Percentiles rank a stretch among this genome's conserved stretches.
Evolutionary conservation across 2,113 vertebrate species (phyloP).

Genomic region (Athene noctua): DNA sequence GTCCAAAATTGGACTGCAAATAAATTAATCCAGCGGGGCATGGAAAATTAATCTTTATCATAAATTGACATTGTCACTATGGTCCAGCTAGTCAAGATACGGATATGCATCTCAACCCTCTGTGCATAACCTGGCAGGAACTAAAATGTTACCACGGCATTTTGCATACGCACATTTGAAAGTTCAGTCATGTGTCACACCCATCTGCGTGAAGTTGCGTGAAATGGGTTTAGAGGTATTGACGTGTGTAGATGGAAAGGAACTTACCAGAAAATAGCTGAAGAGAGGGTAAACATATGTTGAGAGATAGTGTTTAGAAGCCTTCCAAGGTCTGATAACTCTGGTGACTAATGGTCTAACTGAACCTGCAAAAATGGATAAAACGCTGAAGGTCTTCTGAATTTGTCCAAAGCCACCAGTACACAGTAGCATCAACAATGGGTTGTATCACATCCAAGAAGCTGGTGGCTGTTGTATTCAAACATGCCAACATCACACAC

Average conservation of each 20-base stretch:
- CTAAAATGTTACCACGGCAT: not conserved
- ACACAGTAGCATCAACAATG: fast-evolving
- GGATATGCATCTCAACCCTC: not conserved
- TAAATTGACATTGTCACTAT: too few relatives aligned
- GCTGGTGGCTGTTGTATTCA: not conserved
- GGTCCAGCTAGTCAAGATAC: not conserved
- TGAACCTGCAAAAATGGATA: not conserved
- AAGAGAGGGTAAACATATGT: not conserved
- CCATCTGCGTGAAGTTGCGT: not conserved
- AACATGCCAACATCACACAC: fast-evolving
- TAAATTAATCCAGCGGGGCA: not conserved
- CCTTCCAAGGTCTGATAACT: not conserved
- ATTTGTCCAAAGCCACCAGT: not conserved
- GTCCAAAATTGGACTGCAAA: not conserved
- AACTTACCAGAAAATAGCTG: not conserved
- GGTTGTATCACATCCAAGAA: fast-evolving
- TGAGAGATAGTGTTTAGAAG: not conserved
- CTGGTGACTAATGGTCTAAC: not conserved
- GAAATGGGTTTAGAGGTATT: not conserved
- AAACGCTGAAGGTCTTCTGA: not conserved
- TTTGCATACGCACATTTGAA: not conserved
- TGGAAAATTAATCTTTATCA: not conserved
- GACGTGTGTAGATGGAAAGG: not conserved
- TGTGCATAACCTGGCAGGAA: not conserved
- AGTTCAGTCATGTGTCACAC: not conserved